Percentiles rank a stretch among this genome's conserved stretches.
phyloP scores from a whole-genome alignment of 2,113 vertebrate species.

The Cinclus cinclus region DNA sequence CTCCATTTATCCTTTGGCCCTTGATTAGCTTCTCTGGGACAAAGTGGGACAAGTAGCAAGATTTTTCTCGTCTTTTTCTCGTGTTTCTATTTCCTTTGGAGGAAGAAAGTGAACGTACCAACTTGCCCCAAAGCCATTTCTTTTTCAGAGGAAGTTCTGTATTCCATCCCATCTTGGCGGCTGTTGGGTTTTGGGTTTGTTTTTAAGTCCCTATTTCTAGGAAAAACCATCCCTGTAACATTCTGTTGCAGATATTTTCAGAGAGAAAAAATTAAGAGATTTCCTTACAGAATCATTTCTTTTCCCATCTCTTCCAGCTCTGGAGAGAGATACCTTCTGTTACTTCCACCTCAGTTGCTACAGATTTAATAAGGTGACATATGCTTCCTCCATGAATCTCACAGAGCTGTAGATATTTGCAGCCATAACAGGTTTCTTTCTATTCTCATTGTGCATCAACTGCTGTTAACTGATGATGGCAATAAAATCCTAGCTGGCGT shows the following conservation, averaged over 20 bases:
- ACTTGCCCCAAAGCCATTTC: neutral
- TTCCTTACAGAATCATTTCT: conserved; percentile 7
- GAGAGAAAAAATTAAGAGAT: conserved; percentile 1
- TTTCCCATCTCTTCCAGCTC: conserved; percentile 21
- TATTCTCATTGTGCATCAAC: conserved; percentile 34
- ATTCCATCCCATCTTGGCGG: neutral
- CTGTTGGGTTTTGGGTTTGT: neutral
- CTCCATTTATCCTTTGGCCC: neutral
- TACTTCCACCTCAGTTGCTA: conserved; percentile 39
- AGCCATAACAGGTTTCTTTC: conserved; percentile 37
- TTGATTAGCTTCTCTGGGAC: neutral
- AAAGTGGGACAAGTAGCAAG: neutral
- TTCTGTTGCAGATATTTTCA: conserved; percentile 25
- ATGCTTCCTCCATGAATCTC: conserved; percentile 39
- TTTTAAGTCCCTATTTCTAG: conserved; percentile 26
- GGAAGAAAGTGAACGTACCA: neutral
- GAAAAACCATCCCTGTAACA: neutral
- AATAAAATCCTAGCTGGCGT: conserved; percentile 27
- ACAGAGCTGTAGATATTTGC: conserved; percentile 39
- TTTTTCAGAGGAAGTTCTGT: neutral
- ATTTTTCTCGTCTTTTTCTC: neutral
- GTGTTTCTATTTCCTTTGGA: neutral
- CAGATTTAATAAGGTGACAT: conserved; percentile 58
- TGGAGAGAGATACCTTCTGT: conserved; percentile 50
- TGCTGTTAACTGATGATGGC: conserved; percentile 31